phyloP scores from a whole-genome alignment of 2,797 vertebrate genomes.

The Chrysocyon brachyurus region DNA sequence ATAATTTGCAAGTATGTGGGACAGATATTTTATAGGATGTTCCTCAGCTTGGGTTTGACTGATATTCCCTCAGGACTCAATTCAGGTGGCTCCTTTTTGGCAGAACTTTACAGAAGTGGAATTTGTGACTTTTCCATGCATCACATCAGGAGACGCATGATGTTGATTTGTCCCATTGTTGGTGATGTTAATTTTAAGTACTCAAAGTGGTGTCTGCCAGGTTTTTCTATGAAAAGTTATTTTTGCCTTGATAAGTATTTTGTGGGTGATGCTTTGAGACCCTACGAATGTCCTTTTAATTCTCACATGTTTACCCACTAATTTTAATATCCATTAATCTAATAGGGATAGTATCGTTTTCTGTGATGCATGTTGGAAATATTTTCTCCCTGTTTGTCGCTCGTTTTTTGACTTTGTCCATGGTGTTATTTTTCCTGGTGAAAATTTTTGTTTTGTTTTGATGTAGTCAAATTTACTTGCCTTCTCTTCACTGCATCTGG shows the following conservation, averaged over 20 bases:
- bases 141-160: background rate
- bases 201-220: background rate
- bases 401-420: slow-evolving; percentile 4
- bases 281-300: background rate
- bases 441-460: background rate
- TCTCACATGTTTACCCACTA: background rate
- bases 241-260: slow-evolving; percentile 33
- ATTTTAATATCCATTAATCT: background rate
- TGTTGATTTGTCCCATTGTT: background rate
- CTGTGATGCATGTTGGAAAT: background rate
- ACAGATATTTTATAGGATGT: background rate
- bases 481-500: background rate
- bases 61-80: background rate
- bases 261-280: background rate
- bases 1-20: background rate
- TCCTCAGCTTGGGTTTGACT: background rate
- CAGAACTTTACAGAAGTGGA: background rate
- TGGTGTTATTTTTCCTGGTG: background rate
- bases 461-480: background rate
- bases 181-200: background rate
- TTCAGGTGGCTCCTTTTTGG: background rate
- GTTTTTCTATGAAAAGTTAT: background rate
- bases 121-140: background rate
- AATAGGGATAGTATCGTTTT: background rate
- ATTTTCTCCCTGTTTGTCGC: background rate